Base-by-base conservation (phyloP, 2,797 vertebrate species). In the Gila robusta region DNA sequence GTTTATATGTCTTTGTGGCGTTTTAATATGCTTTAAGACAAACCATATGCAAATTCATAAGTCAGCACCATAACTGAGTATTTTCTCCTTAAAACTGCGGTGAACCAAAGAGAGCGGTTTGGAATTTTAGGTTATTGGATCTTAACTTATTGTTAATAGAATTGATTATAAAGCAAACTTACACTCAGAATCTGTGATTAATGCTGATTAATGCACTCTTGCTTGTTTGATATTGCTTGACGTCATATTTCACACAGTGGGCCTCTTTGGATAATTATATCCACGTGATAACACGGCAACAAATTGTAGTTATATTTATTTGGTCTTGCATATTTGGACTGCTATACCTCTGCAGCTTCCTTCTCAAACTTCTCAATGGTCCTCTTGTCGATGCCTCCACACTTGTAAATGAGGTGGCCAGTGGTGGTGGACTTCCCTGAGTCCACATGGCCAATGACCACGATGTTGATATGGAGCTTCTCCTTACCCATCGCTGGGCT, bases 341-440 rank as follows among this genome's bases (percentile, higher is more conserved):
- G 76, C 4, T 62, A 64, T 86, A 98, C 98, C 97, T 99, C 98
- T 1, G 98, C 98, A 0, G 98, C 98, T 89, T 79, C 77, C 56
- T 78, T 78, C 52, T 78, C 76, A 59, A 78, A 78, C 52, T 78
- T 78, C 39, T 78, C 76, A 59, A 78, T 39, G 35, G 76, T 78
- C 35, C 76, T 78, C 52, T 78, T 78, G 76, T 78, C 76, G 2
- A 78, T 78, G 21, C 76, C 76, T n/a, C 76, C 76, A 16, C 76
- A 78, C 76, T 78, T 78, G 35, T 78, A 78, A 78, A 96, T 99
- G 78, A 99, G 96, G 91, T 99, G 98, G 23, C 98, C 98, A 0
- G 98, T 99, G 67, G 98, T 99, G 83, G 98, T 99, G 87, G 98
- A 99, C 93, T 99, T 99, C 89, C 98, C 98, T 0, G 98, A 99